Base-by-base conservation (phyloP, 2,797 vertebrate genomes). In the Premnoplex brunnescens region DNA sequence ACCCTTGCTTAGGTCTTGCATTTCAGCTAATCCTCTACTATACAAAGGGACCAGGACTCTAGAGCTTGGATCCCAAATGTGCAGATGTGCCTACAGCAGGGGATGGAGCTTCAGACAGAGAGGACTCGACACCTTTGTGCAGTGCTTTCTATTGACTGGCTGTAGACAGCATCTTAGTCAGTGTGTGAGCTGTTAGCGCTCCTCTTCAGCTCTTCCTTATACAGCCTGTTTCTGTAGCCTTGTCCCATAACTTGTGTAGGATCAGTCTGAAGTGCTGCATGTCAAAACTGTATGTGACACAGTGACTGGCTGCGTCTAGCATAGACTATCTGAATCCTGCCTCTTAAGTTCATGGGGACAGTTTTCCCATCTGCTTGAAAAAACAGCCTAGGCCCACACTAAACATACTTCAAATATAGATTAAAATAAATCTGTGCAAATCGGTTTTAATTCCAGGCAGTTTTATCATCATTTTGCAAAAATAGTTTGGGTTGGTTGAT, bases 401-500 rank as follows among this genome's bases (percentile, higher is more conserved):
- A 30, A 49, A 46, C 7, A 9, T 60, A 76, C 60, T 94, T 56
- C 36, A 55, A 89, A 88, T 32, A 58, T 10, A 82, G 85, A 83
- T 67, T 76, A 26, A 93, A 93, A 71, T 87, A 83, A 88, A 77
- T 84, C 34, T 52, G 9, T 60, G 48, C 41, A 84, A 79, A 79
- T 76, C 0, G 0, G 79, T 93, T 91, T 63, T 77, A 91, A 94
- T 96, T 95, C 59, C 39, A 88, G 82, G 44, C 51, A 84, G 16
- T 78, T 95, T 96, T 96, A 88, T 91, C 91, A 78, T 81, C 59
- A 14, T 91, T 96, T 96, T 90, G 52, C 55, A 66, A 93, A 92
- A 93, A 90, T 74, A 78, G 12, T 83, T 97, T 93, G 71, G 54
- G 90, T 95, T 96, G 93, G 91, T 95, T 96, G 93, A 92, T 88